phyloP scores from a whole-genome alignment of 2,113 vertebrate species.

The Malurus cyaneus region DNA sequence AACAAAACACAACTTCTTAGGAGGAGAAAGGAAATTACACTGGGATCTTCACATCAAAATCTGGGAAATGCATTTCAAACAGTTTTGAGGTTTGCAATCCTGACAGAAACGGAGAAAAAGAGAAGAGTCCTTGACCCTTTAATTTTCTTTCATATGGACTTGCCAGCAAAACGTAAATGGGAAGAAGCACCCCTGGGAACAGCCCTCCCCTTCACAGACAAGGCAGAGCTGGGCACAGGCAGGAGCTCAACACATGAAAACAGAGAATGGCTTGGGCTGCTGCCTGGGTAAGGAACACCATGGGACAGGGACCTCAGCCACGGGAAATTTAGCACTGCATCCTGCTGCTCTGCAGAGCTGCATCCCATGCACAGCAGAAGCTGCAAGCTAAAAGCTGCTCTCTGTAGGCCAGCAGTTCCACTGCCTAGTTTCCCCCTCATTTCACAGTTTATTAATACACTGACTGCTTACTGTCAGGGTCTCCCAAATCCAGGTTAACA shows the following conservation, averaged over 20 bases:
- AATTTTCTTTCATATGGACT: neutral
- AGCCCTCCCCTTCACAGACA: fast-evolving
- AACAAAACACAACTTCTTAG: neutral
- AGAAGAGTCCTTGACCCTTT: neutral
- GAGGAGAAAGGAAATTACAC: neutral
- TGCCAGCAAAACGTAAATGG: neutral
- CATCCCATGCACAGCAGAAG: neutral
- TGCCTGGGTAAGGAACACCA: neutral
- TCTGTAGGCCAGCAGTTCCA: neutral
- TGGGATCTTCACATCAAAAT: neutral
- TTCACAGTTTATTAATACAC: neutral
- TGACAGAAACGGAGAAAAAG: neutral
- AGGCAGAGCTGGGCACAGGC: neutral
- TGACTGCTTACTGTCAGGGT: neutral
- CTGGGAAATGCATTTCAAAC: neutral
- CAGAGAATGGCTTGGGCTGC: fast-evolving
- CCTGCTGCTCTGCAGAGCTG: neutral
- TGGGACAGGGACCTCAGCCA: neutral
- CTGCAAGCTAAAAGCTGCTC: neutral
- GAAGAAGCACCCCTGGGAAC: neutral
- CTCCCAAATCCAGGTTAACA: neutral
- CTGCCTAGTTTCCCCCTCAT: neutral
- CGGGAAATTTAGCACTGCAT: fast-evolving
- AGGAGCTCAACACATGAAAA: neutral
- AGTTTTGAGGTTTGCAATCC: neutral